These are phyloP conservation scores for Microcebus griseorufus DNA, from an alignment of 2,113 vertebrate genomes.

Conservation along the genomic window DNA sequence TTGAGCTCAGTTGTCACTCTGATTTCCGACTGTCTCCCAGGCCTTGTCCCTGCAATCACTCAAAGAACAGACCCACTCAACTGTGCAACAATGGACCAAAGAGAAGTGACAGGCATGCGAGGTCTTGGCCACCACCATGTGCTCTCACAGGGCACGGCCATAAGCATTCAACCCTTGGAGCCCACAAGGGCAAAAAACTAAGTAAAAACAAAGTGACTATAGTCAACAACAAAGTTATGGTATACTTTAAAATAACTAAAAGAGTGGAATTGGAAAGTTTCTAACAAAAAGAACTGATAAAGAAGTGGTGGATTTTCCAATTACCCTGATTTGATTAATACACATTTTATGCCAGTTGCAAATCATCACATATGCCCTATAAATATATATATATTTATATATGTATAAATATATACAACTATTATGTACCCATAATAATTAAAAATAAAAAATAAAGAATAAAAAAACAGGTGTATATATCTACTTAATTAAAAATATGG, in stretches of 20 bases:
- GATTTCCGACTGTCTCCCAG: conserved; percentile 57
- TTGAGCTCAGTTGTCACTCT: conserved; percentile 59
- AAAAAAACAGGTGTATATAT: neutral
- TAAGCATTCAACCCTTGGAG: neutral
- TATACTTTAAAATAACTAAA: no score
- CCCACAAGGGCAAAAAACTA: neutral
- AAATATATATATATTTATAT: no score
- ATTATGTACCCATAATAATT: no score
- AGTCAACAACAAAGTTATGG: no score
- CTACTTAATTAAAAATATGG: neutral
- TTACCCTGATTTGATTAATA: no score
- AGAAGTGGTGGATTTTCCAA: no score
- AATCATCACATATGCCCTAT: no score
- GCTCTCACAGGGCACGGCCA: neutral
- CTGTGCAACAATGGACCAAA: conserved; percentile 38
- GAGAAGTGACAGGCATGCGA: conserved; percentile 44
- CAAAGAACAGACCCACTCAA: conserved; percentile 58
- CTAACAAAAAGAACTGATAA: no score
- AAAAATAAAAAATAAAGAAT: no score
- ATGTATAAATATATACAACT: no score
- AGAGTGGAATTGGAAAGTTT: no score
- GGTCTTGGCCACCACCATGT: neutral
- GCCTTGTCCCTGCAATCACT: neutral
- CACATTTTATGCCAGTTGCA: no score
- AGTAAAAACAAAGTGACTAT: neutral